These are phyloP conservation scores for Okapia johnstoni DNA, from an alignment of 2,113 vertebrate genomes.

Conservation along the genomic window DNA sequence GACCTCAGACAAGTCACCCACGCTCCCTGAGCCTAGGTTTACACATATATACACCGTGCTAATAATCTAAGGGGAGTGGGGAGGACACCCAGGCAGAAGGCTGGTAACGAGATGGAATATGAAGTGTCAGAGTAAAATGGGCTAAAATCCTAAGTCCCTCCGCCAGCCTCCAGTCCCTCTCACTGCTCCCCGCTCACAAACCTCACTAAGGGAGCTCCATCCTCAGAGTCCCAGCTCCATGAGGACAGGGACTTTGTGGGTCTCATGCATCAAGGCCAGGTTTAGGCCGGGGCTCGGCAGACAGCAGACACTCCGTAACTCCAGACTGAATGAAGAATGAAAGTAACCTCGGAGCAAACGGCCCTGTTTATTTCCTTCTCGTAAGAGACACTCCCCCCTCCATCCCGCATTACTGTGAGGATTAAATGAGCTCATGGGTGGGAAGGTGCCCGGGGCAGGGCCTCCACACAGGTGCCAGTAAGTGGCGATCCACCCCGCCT, in stretches of 20 bases:
- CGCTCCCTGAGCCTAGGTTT: background rate
- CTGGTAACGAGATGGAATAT: too few relatives aligned
- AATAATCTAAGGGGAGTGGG: background rate
- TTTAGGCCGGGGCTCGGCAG: background rate
- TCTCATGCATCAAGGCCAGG: background rate
- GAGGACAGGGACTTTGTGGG: background rate
- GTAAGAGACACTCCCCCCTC: background rate
- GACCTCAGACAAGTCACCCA: background rate
- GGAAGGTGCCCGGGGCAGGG: fast-evolving
- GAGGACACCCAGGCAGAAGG: background rate
- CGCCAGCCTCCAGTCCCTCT: background rate
- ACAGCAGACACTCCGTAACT: background rate
- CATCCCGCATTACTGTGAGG: background rate
- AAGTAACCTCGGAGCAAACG: background rate
- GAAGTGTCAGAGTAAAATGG: background rate
- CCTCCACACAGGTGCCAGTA: background rate
- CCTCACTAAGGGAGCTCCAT: background rate
- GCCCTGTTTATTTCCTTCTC: background rate
- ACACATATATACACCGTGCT: background rate
- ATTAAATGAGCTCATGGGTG: background rate
- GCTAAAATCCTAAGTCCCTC: background rate
- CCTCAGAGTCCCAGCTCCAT: background rate
- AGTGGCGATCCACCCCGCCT: background rate
- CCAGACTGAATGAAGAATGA: background rate
- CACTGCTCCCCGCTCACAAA: background rate